Conservation (phyloP, 2,888 invertebrate genomes). For the Drosophila peninsularis region DNA sequence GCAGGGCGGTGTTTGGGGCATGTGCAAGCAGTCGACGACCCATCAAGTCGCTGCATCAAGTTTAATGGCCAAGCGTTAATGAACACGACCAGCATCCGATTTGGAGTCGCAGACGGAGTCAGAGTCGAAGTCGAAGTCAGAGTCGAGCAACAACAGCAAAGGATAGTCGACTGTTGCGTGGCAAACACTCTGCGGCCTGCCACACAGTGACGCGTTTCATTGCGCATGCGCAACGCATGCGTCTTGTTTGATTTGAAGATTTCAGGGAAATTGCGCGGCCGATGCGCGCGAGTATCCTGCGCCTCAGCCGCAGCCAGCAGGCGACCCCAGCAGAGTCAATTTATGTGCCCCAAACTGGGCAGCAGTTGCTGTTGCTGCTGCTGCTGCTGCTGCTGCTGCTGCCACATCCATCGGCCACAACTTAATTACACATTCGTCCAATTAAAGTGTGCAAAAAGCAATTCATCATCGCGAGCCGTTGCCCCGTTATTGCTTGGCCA, state of each 20-base stretch:
- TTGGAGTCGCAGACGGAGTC: slow-evolving; percentile 14
- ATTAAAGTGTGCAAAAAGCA: slow-evolving; percentile 82
- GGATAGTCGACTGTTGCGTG: slow-evolving; percentile 32
- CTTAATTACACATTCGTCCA: slow-evolving; percentile 83
- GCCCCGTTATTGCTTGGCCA: slow-evolving; percentile 64
- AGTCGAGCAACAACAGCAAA: slow-evolving; percentile 25
- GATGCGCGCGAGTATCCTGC: slow-evolving; percentile 33
- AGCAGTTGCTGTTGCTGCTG: slow-evolving; percentile 13
- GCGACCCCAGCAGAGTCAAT: slow-evolving; percentile 45
- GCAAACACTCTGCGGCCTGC: slow-evolving; percentile 19
- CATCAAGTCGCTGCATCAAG: slow-evolving; percentile 62
- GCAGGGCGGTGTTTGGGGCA: neutral
- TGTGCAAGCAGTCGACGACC: slow-evolving; percentile 46
- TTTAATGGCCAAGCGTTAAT: slow-evolving; percentile 83
- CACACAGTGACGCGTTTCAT: slow-evolving; percentile 45
- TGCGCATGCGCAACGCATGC: slow-evolving; percentile 82
- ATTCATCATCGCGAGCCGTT: slow-evolving; percentile 76
- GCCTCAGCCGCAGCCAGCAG: slow-evolving; percentile 26
- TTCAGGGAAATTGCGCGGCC: slow-evolving; percentile 75
- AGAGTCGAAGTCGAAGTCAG: neutral
- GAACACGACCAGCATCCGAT: slow-evolving; percentile 75
- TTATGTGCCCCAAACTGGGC: slow-evolving; percentile 40
- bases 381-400: slow-evolving; percentile 2
- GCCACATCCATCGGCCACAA: slow-evolving; percentile 66
- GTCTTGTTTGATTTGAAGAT: slow-evolving; percentile 83